Conservation (phyloP, 2,113 vertebrate genomes). For the Meles meles region DNA sequence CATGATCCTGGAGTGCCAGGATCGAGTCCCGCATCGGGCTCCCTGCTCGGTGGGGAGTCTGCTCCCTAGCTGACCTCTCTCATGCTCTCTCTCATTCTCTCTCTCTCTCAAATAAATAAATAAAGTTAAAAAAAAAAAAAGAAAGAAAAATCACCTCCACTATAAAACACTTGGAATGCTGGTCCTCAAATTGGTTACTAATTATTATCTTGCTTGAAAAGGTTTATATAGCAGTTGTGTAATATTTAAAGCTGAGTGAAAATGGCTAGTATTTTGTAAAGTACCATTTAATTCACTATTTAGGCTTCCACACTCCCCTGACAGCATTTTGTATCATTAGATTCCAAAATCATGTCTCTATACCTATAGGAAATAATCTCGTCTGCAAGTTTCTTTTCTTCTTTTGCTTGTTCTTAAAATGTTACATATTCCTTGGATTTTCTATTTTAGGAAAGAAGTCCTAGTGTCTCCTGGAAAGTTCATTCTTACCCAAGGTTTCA, state of each 20-base stretch:
- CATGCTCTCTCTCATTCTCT: no score
- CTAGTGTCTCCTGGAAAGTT: neutral
- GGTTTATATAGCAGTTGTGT: neutral
- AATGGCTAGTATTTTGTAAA: neutral
- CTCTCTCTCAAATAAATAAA: no score
- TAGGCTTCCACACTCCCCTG: neutral
- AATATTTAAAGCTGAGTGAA: neutral
- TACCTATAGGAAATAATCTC: neutral
- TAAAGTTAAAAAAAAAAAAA: no score
- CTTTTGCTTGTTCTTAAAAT: neutral
- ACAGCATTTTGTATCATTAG: neutral
- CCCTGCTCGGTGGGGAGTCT: no score
- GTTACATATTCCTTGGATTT: neutral
- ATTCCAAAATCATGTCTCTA: neutral
- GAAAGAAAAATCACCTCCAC: neutral
- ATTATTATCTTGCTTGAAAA: neutral
- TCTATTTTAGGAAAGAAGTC: neutral
- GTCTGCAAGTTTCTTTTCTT: neutral
- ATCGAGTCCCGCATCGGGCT: no score
- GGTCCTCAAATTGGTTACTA: neutral
- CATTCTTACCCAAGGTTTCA: neutral
- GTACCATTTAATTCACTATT: neutral
- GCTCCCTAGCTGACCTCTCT: no score
- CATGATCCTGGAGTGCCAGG: no score
- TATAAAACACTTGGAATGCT: neutral